Evolutionary conservation across 2,888 invertebrate genomes (phyloP), one percentile per base, ranked within the genome.

Genomic region (Melikaiella ostensackeni): DNA sequence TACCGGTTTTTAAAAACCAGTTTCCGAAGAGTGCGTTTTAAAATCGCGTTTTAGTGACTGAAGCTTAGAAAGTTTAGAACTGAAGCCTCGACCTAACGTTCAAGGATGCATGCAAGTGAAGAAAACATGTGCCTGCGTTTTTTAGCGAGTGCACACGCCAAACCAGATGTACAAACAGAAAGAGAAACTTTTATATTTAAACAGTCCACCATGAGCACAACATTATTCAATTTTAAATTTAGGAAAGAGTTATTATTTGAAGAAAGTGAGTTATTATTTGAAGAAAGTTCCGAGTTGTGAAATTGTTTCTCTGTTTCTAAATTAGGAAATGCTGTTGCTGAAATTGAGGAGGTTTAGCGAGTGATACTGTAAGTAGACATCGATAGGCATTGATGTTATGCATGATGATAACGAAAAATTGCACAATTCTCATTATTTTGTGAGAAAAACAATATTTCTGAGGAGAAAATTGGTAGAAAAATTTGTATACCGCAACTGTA

Each of bases 161-260:
- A 50, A 50, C 70, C 70, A 70, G 50, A 70, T 70, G 70, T 70
- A 50, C 30, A 70, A 70, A 70, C 70, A 70, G 30, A 70, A 50
- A 70, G 46, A 70, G 70, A 70, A 70, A 70, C 70, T 70, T 70
- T 70, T 70, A 70, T 70, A 70, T 70, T 70, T 70, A 50, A 50
- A 70, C 27, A 70, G 30, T 19, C n/a, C 11, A 13, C 30, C 50
- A 50, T n/a, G 30, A 42, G n/a, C 42, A 30, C 9, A 46, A 19
- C 27, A 50, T 70, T 30, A 70, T 27, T 70, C 19, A 27, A 30
- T 33, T 70, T 70, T 42, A 64, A 42, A 64, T 42, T 64, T 21
- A 42, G 2, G 24, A 24, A 64, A 35, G 42, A 64, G 42, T 42
- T 42, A 27, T 64, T 11, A 27, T 30, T 30, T 30, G 30, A 30